Base-by-base conservation (phyloP, 2,888 invertebrate genomes). In the Pyrochroa serraticornis region DNA sequence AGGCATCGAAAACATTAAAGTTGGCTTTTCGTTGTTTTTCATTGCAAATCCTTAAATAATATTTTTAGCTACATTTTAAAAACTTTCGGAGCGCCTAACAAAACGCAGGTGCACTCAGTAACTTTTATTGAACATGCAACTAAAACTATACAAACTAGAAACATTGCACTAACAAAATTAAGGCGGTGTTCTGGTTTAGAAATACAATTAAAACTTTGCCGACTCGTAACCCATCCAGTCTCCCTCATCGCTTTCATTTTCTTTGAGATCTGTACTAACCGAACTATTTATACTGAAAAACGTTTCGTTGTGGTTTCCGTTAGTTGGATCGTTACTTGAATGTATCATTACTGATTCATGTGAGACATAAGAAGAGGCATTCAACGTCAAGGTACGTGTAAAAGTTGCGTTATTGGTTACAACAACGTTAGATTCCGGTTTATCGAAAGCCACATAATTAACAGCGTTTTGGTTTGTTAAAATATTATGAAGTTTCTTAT, bases 211-310 rank as follows among this genome's bases (percentile, higher is more conserved):
- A 74, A 80, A 80, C 63, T 75, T 78, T 6, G 80, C 79, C 6
- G 42, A 55, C 37, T 77, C 76, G 58, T 68, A 78, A 42, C 79
- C 79, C 77, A 77, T 75, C 79, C 79, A 79, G 65, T 79, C 69
- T 34, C 75, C 77, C 46, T 70, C 73, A 46, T 66, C 64, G 7
- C 64, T 54, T 39, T 68, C 62, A 58, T 66, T 50, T 43, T 66
- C 54, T 12, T 44, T 36, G 9, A 7, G n/a, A n/a, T 42, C 10
- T 8, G n/a, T 37, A 7, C 30, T 37, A 10, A 9, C 36, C 1
- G 12, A 8, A 32, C 48, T 48, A 10, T 30, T 12, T 6, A 44
- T 35, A 32, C 46, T 46, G 22, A 46, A 47, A 57, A 51, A 46
- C 22, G 46, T 36, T 8, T 49, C 45, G 12, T 51, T 36, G 22